Conservation (phyloP, 2,888 invertebrate genomes). For the Anthophora plumipes region DNA sequence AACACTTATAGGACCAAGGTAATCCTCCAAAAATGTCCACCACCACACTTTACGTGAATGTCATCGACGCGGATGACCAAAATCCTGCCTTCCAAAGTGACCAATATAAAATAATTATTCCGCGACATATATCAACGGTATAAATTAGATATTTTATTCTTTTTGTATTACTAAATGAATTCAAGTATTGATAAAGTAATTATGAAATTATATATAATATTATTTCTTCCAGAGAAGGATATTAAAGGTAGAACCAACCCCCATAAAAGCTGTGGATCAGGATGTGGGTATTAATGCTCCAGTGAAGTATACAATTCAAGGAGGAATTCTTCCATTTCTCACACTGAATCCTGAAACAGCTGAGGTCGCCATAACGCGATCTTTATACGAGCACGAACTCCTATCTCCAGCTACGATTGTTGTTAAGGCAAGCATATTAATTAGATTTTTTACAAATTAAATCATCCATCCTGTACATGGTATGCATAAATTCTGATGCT, state of each 20-base stretch:
- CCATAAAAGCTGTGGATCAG: conserved; percentile 92
- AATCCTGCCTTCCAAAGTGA: conserved; percentile 93
- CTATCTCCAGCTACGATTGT: conserved; percentile 91
- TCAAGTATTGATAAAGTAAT: background rate
- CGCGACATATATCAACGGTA: conserved; percentile 87
- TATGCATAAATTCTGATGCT: background rate
- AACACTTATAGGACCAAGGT: conserved; percentile 89
- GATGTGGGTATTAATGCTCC: conserved; percentile 91
- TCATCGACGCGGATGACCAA: conserved; percentile 96
- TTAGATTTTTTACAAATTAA: background rate
- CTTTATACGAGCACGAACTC: conserved; percentile 87
- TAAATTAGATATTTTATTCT: conserved; percentile 28
- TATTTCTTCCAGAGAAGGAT: conserved; percentile 86
- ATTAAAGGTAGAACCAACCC: conserved; percentile 89
- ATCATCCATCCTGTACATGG: background rate
- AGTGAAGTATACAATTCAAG: conserved; percentile 89
- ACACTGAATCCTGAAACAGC: conserved; percentile 89
- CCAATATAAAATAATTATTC: conserved; percentile 90
- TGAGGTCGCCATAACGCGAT: conserved; percentile 86
- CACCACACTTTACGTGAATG: conserved; percentile 90
- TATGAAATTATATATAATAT: background rate
- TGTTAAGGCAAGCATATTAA: conserved; percentile 87
- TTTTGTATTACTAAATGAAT: background rate
- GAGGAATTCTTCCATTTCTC: conserved; percentile 88
- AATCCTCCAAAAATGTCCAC: conserved; percentile 91